These are phyloP conservation scores for Zaprionus capensis DNA, from an alignment of 1,140 invertebrate genomes.

Conservation along the genomic window DNA sequence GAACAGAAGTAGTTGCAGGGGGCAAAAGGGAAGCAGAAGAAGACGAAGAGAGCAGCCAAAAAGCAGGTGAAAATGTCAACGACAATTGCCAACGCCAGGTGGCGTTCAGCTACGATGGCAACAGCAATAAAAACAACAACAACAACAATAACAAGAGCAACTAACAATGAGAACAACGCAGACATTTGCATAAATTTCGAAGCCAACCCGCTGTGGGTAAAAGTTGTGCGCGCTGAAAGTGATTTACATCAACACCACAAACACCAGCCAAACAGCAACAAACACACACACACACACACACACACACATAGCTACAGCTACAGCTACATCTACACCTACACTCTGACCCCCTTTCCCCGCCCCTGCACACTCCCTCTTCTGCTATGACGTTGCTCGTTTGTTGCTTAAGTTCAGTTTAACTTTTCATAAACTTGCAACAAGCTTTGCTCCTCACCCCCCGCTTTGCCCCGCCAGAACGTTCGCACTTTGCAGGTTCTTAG, in stretches of 20 bases:
- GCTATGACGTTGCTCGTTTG: slow-evolving; percentile 59
- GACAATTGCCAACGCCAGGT: slow-evolving; percentile 70
- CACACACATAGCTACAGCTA: not conserved
- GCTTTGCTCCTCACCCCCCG: slow-evolving; percentile 21
- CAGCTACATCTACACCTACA: not conserved
- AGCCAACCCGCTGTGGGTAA: slow-evolving; percentile 62
- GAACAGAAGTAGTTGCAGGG: slow-evolving; percentile 11
- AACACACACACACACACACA: not conserved
- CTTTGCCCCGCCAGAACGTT: slow-evolving; percentile 15
- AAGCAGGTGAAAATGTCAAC: slow-evolving; percentile 77
- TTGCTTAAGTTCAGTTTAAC: slow-evolving; percentile 81
- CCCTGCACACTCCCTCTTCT: slow-evolving; percentile 9
- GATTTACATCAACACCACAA: slow-evolving; percentile 68
- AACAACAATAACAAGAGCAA: slow-evolving; percentile 27
- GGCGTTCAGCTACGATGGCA: slow-evolving; percentile 29
- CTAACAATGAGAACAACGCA: slow-evolving; percentile 61
- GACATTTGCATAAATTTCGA: slow-evolving; percentile 79
- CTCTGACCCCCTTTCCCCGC: not conserved
- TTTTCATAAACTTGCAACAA: slow-evolving; percentile 78
- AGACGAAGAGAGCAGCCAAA: slow-evolving; percentile 38
- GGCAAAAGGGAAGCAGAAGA: not conserved
- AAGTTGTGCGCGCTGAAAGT: slow-evolving; percentile 70
- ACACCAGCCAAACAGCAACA: slow-evolving; percentile 17
- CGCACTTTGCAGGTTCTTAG: slow-evolving; percentile 36
- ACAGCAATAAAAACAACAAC: slow-evolving; percentile 34